Base-by-base conservation (phyloP, 2,797 vertebrate genomes). In the Pyrrhura leucotis region DNA sequence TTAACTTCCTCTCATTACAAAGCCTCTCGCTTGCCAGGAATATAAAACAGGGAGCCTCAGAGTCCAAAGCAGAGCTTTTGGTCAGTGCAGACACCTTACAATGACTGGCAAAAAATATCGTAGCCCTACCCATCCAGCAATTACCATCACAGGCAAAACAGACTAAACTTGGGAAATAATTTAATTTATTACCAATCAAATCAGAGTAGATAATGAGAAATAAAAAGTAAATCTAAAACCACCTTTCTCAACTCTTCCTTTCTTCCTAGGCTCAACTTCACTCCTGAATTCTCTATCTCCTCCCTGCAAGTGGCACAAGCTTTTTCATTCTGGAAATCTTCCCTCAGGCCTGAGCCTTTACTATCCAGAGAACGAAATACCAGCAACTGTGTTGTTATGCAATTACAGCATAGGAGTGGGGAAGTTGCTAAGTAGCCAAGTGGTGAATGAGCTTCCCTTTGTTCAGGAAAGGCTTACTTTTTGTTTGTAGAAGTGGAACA, bases 351-450 rank as follows among this genome's bases (percentile, higher is more conserved):
- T 44, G 15, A 56, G 4, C 17, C 8, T 91, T 62, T 62, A 56
- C 8, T 21, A 29, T 8, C 3, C 1, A 1, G 37, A 75, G 42
- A 89, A 51, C 1, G 3, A 83, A 76, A 31, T 8, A 42, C 10
- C 10, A 69, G n/a, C 14, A 58, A 1, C 23, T 6, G 3, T 0
- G 0, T 44, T 40, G n/a, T 69, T 26, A 18, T 1, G 0, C 15
- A 58, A 9, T 25, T 56, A 12, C 5, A 2, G 0, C 12, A 21
- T 0, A 53, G 42, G 51, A 44, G 3, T 6, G 10, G 9, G 19
- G 28, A 87, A 47, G 12, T 23, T 44, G 14, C 6, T 68, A 25
- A 35, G 42, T 1, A 67, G 26, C 23, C 31, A 75, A 77, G 58
- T 12, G 8, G 7, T 81, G 35, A 59, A 90, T 54, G 1, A 53